Percentiles rank a stretch among this genome's conserved stretches.
Evolutionary conservation across 2,888 invertebrate species (phyloP).

Genomic region (Drosophila peninsularis): DNA sequence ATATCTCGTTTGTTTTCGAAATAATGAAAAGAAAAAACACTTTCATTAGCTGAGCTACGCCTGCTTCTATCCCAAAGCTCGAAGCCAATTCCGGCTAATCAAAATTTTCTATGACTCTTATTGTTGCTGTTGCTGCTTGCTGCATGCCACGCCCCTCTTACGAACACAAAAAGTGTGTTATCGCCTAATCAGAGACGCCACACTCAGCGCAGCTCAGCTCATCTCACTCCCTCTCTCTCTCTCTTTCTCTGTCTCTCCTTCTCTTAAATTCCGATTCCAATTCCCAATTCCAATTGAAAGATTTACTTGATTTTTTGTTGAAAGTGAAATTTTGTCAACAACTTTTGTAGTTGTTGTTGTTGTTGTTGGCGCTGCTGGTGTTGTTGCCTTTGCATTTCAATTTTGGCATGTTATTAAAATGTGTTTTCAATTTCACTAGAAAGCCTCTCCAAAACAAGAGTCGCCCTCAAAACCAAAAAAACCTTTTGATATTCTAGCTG

Average conservation of each 20-base stretch:
- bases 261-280: slow-evolving; percentile 6
- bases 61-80: slow-evolving; percentile 6
- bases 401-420: slow-evolving; percentile 63
- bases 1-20: slow-evolving; percentile 8
- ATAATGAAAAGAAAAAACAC: slow-evolving; percentile 33
- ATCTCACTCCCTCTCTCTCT: not conserved
- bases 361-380: slow-evolving; percentile 7
- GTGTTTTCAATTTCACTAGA: slow-evolving; percentile 79
- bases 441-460: slow-evolving; percentile 50
- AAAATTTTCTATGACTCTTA: slow-evolving; percentile 43
- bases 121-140: slow-evolving; percentile 4
- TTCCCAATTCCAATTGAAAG: slow-evolving; percentile 21
- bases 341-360: slow-evolving; percentile 8
- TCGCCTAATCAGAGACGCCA: slow-evolving; percentile 48
- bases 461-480: slow-evolving; percentile 18
- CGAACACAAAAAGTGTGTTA: slow-evolving; percentile 29
- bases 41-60: slow-evolving; percentile 39
- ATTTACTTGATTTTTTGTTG: slow-evolving; percentile 48
- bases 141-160: slow-evolving; percentile 27
- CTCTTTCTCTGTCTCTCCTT: not conserved
- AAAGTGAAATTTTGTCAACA: slow-evolving; percentile 70
- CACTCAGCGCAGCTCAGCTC: not conserved
- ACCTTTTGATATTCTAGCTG: slow-evolving; percentile 68
- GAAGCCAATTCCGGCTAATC: slow-evolving; percentile 57
- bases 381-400: slow-evolving; percentile 44